phyloP scores from a whole-genome alignment of 2,113 vertebrate species.

The Nematolebias whitei region DNA sequence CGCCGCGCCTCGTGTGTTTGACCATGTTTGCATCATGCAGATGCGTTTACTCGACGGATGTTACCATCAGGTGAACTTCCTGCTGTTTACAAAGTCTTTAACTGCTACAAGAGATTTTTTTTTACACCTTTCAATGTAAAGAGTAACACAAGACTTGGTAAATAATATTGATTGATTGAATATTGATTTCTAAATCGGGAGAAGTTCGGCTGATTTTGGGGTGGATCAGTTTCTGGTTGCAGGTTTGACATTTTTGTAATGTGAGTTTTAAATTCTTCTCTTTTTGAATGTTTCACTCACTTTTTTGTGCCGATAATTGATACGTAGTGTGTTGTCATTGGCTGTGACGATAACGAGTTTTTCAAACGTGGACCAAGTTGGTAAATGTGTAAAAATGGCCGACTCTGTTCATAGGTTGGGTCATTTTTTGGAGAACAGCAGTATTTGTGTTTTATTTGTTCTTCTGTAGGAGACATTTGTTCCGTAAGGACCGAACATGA shows the following conservation, averaged over 20 bases:
- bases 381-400: too few species aligned
- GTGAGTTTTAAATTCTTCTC: background rate
- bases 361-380: too few species aligned
- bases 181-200: too few species aligned
- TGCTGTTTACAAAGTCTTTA: background rate
- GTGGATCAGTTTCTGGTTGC: background rate
- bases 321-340: too few species aligned
- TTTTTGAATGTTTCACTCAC: background rate
- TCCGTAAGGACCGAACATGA: background rate
- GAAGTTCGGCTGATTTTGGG: background rate
- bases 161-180: too few species aligned
- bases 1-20: too few species aligned
- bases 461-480: background rate
- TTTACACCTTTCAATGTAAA: slow-evolving; percentile 3
- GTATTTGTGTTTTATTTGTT: background rate
- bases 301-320: background rate
- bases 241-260: background rate
- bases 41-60: background rate
- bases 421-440: background rate
- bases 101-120: background rate
- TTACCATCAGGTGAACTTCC: background rate
- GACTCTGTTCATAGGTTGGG: background rate
- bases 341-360: too few species aligned
- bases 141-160: background rate
- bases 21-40: background rate